Evolutionary conservation across 2,888 invertebrate species (phyloP), one percentile per base, ranked within the genome.

Genomic region (Cyclophora albipunctata): DNA sequence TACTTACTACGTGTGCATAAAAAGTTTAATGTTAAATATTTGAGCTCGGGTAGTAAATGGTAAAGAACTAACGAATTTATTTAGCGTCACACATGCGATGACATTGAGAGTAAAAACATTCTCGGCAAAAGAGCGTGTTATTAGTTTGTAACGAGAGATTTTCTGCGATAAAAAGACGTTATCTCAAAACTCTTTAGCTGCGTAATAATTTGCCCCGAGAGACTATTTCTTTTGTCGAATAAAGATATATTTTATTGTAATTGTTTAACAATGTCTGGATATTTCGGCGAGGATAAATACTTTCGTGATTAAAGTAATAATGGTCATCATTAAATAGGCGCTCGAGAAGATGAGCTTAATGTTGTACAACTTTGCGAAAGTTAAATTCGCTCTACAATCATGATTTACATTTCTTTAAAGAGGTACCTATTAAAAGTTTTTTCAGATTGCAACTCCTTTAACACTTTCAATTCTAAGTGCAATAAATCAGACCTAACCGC

Each of bases 371-470:
- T 83, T 84, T 73, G 72, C 66, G 51, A 74, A 78, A 84, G 77
- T 82, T 79, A 72, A 80, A 76, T 75, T 73, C 64, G 71, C 69
- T 78, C 75, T 73, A 76, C 74, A 76, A 73, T 75, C 78, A 75
- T 86, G 84, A 87, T 87, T 87, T 86, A 87, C 82, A 82, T 79
- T 79, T 81, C 84, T 84, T 84, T 87, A 86, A 86, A 81, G 83
- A 84, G 83, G 79, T 82, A 76, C 81, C 85, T 85, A 88, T 87
- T 87, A 87, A 88, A 88, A 88, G 79, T 87, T 87, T 86, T 87
- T 85, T 84, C 77, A 82, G 85, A 85, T 86, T 85, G 84, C 84
- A 83, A 86, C 85, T 84, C 78, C 79, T 85, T 85, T 84, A 86
- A 84, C 86, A 85, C 86, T 87, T 84, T 84, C 85, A 83, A 85